Base-by-base conservation (phyloP, 2,113 vertebrate genomes). In the Carassius gibelio region DNA sequence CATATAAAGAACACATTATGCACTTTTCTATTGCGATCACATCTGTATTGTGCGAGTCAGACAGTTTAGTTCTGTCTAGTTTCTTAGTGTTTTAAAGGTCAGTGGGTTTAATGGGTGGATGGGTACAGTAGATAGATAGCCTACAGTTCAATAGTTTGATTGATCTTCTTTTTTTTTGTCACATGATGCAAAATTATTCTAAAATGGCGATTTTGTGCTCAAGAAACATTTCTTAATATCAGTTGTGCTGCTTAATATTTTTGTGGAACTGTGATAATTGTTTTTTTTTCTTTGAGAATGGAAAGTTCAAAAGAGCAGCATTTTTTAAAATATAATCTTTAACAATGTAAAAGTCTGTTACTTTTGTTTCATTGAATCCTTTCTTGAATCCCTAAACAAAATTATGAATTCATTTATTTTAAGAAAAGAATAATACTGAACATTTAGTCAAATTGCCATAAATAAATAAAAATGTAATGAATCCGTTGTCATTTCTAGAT, bases 401-500 rank as follows among this genome's bases (percentile, higher is more conserved):
- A 30, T 38, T 38, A 38, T 30, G 23, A 15, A 66, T 30, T 68
- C 1, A 68, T 36, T 69, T 9, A 9, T 36, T 17, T 36, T 36
- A 4, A 36, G 1, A 69, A 69, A 64, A 64, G 11, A 26, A 14
- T 13, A 26, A 13, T 62, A 62, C 8, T 61, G 10, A 64, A 64
- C 15, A 30, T 66, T 66, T 14, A 36, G 4, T 42, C 11, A 48
- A 45, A 45, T n/a, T 14, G 11, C 3, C 42, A 13, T 23, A 5
- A 14, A 23, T n/a, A 0, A 0, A 45, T 42, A 45, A 48, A 13
- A 48, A 48, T 1, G 36, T 11, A 21, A 42, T 21, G 8, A 74
- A 4, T 45, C 38, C 1, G 45, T 68, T 50, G 36, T 52, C 23
- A 17, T 64, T 87, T 82, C 90, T 92, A 99, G 98, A 89, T 99